A percentile compares a stretch with the other conserved stretches of the same genome.
Evolutionary conservation across 2,113 vertebrate genomes (phyloP).

Genomic region (Hyperopisus bebe): DNA sequence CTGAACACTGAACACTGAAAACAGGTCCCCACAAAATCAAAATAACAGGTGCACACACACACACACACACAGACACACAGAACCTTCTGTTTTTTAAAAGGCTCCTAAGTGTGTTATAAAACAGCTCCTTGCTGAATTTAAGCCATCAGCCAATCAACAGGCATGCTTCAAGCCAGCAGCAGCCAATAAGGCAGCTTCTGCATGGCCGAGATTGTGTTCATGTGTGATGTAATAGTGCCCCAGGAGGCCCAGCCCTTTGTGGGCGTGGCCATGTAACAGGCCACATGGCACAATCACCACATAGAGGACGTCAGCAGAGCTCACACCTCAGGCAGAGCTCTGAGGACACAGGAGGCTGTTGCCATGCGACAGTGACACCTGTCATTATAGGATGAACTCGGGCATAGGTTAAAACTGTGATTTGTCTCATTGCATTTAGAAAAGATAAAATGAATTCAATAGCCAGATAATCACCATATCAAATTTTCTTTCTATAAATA

Average conservation of each 20-base stretch:
- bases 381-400: background rate
- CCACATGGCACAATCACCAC: background rate
- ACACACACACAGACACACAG: background rate
- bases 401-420: background rate
- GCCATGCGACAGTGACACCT: constrained; percentile 4
- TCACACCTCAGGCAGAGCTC: background rate
- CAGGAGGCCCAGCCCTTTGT: background rate
- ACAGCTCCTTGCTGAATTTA: background rate
- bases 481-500: background rate
- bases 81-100: background rate
- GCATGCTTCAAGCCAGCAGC: background rate
- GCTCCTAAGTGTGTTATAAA: background rate
- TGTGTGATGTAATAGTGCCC: background rate
- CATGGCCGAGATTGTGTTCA: background rate
- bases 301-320: background rate
- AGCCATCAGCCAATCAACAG: background rate
- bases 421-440: background rate
- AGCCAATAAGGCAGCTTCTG: background rate
- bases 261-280: background rate
- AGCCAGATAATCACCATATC: background rate
- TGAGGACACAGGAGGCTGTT: background rate
- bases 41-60: background rate
- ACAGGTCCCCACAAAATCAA: too few species aligned
- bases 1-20: background rate
- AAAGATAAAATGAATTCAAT: background rate